These are phyloP conservation scores for Siniperca obscura DNA, from an alignment of 2,797 vertebrate genomes.

Conservation along the genomic window DNA sequence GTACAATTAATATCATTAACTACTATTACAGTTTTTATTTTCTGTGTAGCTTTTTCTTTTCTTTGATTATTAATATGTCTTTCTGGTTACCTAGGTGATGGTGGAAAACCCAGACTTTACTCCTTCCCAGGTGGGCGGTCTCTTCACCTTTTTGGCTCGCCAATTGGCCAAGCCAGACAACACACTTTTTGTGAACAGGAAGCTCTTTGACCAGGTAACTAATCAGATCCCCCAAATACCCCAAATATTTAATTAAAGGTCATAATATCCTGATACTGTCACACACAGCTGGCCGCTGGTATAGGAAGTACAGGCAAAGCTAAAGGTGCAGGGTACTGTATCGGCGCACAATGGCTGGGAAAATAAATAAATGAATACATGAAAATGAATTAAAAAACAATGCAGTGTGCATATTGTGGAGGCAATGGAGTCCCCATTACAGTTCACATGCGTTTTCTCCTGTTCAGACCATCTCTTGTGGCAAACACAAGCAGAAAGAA, in stretches of 20 bases:
- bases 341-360: too few species aligned
- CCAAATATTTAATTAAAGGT: background rate
- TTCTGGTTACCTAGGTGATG: constrained; percentile 89
- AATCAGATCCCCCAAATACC: background rate
- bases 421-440: background rate
- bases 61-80: background rate
- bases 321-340: background rate
- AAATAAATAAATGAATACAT: background rate
- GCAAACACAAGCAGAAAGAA: background rate
- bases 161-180: constrained; percentile 98
- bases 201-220: constrained; percentile 95
- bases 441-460: too few species aligned
- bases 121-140: constrained; percentile 96
- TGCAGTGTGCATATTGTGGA: background rate
- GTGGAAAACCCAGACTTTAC: constrained; percentile 98
- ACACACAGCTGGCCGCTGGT: too few species aligned
- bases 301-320: background rate
- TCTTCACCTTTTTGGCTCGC: constrained; percentile 96
- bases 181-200: constrained; percentile 97
- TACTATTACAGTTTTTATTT: background rate
- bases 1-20: background rate
- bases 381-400: background rate
- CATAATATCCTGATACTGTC: background rate
- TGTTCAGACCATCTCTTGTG: too few species aligned
- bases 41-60: background rate